Evolutionary conservation across 2,888 invertebrate species (phyloP).

Genomic region (Amphiduros pacificus): DNA sequence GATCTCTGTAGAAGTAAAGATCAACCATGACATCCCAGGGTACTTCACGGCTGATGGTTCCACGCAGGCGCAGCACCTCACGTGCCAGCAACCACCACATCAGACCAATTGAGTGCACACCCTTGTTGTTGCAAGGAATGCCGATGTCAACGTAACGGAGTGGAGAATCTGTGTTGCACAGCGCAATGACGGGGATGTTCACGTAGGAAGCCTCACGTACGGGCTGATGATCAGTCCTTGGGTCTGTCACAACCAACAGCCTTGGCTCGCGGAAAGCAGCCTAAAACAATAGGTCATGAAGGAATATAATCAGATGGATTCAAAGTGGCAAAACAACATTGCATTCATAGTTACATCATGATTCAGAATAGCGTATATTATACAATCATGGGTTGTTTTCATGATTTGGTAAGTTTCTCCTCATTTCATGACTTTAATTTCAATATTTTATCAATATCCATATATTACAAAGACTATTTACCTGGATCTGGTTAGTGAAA

Average conservation of each 20-base stretch:
- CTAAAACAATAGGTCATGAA: too few species aligned
- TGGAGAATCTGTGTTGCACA: slow-evolving; percentile 97
- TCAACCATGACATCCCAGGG: slow-evolving; percentile 99
- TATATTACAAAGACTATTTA: too few species aligned
- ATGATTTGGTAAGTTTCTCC: too few species aligned
- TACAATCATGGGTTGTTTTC: too few species aligned
- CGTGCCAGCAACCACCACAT: slow-evolving; percentile 99
- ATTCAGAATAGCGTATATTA: too few species aligned
- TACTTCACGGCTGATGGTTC: slow-evolving; percentile 85
- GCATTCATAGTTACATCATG: too few species aligned
- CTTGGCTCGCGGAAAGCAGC: slow-evolving; percentile 98
- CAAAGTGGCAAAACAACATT: too few species aligned
- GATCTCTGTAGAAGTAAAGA: slow-evolving; percentile 99
- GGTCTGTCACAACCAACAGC: slow-evolving; percentile 93
- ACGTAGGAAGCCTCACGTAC: slow-evolving; percentile 99
- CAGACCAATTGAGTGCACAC: slow-evolving; percentile 91
- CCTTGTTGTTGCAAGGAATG: slow-evolving; percentile 99
- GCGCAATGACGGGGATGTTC: slow-evolving; percentile 98
- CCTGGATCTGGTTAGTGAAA: slow-evolving; percentile 93
- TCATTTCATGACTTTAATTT: too few species aligned
- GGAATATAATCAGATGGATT: too few species aligned
- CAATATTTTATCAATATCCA: too few species aligned
- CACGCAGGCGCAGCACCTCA: slow-evolving; percentile 89
- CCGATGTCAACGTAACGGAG: slow-evolving; percentile 96
- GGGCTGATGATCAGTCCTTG: slow-evolving; percentile 72